A percentile compares a stretch with the other conserved stretches of the same genome.
Evolutionary conservation across 2,888 invertebrate genomes (phyloP).

Genomic region (Meteorus cinctellus): DNA sequence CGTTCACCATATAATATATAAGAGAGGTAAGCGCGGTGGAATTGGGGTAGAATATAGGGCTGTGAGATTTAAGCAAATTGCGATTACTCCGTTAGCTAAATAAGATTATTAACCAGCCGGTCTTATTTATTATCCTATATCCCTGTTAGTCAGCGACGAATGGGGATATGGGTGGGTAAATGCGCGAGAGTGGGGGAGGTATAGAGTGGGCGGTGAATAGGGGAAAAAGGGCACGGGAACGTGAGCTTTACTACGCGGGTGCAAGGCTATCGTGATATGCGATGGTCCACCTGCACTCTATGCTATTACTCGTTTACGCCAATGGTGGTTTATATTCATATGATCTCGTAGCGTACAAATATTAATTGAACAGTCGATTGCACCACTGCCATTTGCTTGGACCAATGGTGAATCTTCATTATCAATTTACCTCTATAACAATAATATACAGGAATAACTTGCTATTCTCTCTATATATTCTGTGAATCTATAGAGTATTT

Average conservation of each 20-base stretch:
- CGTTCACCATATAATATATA: not conserved
- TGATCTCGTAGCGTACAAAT: slow-evolving; percentile 48
- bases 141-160: slow-evolving; percentile 57
- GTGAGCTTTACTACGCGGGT: slow-evolving; percentile 37
- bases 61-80: slow-evolving; percentile 67
- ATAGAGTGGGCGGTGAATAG: not conserved
- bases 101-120: slow-evolving; percentile 67
- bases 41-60: slow-evolving; percentile 54
- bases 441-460: slow-evolving; percentile 16
- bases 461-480: slow-evolving; percentile 9
- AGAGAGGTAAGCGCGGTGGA: slow-evolving; percentile 21
- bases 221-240: slow-evolving; percentile 31
- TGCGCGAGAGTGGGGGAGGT: slow-evolving; percentile 20
- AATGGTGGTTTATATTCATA: slow-evolving; percentile 53
- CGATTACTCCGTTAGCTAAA: slow-evolving; percentile 67
- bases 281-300: slow-evolving; percentile 44
- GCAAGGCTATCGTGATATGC: slow-evolving; percentile 45
- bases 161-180: slow-evolving; percentile 27
- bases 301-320: slow-evolving; percentile 51
- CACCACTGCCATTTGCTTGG: slow-evolving; percentile 43
- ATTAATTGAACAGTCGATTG: slow-evolving; percentile 53
- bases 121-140: slow-evolving; percentile 63
- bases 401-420: slow-evolving; percentile 50
- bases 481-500: slow-evolving; percentile 15
- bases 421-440: slow-evolving; percentile 40